phyloP scores from a whole-genome alignment of 1,140 invertebrate genomes.

The Ladona fulva region DNA sequence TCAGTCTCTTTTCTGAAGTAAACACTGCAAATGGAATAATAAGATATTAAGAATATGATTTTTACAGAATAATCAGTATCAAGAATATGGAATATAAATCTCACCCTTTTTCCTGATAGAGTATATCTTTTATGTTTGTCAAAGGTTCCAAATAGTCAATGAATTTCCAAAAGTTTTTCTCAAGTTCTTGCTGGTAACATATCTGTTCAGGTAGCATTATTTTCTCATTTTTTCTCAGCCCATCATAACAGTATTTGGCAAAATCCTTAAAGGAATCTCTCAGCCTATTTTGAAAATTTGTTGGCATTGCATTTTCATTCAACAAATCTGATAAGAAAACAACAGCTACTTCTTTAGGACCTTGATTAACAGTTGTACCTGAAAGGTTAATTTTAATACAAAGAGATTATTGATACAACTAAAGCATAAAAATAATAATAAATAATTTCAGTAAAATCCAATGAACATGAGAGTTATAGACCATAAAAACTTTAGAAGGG shows the following conservation, averaged over 20 bases:
- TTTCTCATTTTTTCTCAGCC: conserved; percentile 84
- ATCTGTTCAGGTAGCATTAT: conserved; percentile 85
- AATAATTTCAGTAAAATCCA: too few relatives aligned
- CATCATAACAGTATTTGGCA: conserved; percentile 89
- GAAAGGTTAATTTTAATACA: not conserved
- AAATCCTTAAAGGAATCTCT: conserved; percentile 94
- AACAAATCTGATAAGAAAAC: conserved; percentile 78
- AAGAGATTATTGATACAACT: too few relatives aligned
- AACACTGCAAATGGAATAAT: too few relatives aligned
- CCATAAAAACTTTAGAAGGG: too few relatives aligned
- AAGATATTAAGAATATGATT: too few relatives aligned
- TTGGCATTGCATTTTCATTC: conserved; percentile 65
- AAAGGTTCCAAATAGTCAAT: conserved; percentile 75
- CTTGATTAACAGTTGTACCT: conserved; percentile 94
- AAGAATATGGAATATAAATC: not conserved
- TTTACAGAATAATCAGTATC: too few relatives aligned
- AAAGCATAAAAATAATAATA: too few relatives aligned
- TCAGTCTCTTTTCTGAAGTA: too few relatives aligned
- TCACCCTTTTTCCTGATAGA: not conserved
- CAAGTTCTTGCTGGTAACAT: conserved; percentile 90
- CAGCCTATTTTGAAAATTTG: conserved; percentile 86
- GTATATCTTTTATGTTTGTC: not conserved
- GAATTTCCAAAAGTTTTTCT: conserved; percentile 83
- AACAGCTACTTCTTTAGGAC: conserved; percentile 89
- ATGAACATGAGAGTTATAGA: too few relatives aligned